Base-by-base conservation (phyloP, 2,888 invertebrate species). In the Cosmia trapezina region DNA sequence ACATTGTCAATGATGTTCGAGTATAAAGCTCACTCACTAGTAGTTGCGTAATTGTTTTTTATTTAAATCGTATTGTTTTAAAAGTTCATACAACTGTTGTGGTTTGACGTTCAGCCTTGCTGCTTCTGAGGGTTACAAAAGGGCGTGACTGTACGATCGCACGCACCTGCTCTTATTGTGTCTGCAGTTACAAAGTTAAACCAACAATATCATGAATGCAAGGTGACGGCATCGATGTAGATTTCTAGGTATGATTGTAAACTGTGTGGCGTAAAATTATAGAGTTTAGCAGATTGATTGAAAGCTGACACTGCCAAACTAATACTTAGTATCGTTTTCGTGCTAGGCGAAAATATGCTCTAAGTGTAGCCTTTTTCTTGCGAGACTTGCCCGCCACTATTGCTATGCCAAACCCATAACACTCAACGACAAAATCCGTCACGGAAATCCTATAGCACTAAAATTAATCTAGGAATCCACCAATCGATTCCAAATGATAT, bases 101-200 rank as follows among this genome's bases (percentile, higher is more conserved):
- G 56, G 62, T 69, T 57, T 64, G 41, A 41, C 43, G 41, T 43
- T 45, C 28, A 70, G 8, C 76, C 80, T 80, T 54, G 62, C 47
- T 47, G 45, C 12, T 71, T 47, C 19, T 43, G 51, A 57, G 43
- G 70, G 49, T 66, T 47, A 59, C 3, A 51, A 59, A 19, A 72
- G 64, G 65, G 67, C 71, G 64, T 62, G 67, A 76, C 67, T 60
- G 53, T 53, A 54, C 37, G 14, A 47, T 53, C 28, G 47, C 60
- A 49, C 28, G 47, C 60, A 49, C 37, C 54, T 63, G 33, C 43
- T 53, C 3, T 11, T 59, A 66, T n/a, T 70, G 28, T 78, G 22
- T 14, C 59, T 66, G 11, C 11, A 49, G 56, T 53, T 65, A n/a
- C 67, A 60, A 64, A 59, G 51, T 79, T 47, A 54, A 63, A 63